Conservation (phyloP, 2,113 vertebrate genomes). For the Bos taurus region ARS-UCD2.0 NC_037340.1:58373501-58374000, state of each 20-base stretch:
- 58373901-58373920: background rate
- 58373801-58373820: rapidly evolving
- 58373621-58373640: background rate
- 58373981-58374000: background rate
- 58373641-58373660: background rate
- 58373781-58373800: background rate
- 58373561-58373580: background rate
- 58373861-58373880: background rate
- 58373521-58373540: background rate
- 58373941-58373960: background rate
- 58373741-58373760: background rate
- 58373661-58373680: background rate
- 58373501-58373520: background rate
- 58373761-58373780: background rate
- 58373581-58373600: background rate
- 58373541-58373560: background rate
- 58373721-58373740: background rate
- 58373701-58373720: background rate
- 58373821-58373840: background rate
- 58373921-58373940: background rate
- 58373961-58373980: background rate
- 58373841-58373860: background rate
- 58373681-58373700: background rate
- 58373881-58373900: background rate
- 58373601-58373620: background rate